Conservation (phyloP, 2,797 vertebrate species). For the Tenualosa thibaudeaui region DNA sequence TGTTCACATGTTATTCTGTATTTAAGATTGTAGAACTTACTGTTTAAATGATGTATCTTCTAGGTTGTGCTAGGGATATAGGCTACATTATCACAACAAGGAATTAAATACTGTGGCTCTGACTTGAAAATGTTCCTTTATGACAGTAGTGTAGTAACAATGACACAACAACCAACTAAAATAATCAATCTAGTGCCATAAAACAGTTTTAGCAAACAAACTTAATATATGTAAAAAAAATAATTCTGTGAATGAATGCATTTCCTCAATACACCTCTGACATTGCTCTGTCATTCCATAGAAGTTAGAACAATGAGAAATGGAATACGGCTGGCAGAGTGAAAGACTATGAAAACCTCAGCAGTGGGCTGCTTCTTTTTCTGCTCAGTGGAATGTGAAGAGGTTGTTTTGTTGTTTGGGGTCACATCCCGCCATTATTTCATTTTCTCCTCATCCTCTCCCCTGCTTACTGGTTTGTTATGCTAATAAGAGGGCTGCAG, state of each 20-base stretch:
- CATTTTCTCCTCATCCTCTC: conserved; percentile 49
- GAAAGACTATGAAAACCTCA: not conserved
- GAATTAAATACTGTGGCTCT: no score
- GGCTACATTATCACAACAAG: no score
- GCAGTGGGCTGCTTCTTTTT: not conserved
- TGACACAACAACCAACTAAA: not conserved
- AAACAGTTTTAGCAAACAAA: no score
- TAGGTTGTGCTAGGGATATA: no score
- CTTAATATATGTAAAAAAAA: no score
- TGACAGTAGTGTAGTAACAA: not conserved
- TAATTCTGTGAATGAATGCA: no score
- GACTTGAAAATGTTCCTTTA: not conserved
- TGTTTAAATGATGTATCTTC: no score
- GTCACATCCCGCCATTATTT: conserved; percentile 48
- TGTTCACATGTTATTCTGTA: no score
- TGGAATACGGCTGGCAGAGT: not conserved
- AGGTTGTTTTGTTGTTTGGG: conserved; percentile 58
- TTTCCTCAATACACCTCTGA: not conserved
- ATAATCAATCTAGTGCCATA: not conserved
- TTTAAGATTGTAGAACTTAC: no score
- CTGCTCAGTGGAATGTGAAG: conserved; percentile 12
- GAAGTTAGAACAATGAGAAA: not conserved
- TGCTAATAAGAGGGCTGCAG: conserved; percentile 72
- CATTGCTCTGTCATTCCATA: not conserved
- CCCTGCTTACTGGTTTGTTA: conserved; percentile 70